Evolutionary conservation across 1,140 invertebrate genomes (phyloP).

Genomic region (Eueides isabella): DNA sequence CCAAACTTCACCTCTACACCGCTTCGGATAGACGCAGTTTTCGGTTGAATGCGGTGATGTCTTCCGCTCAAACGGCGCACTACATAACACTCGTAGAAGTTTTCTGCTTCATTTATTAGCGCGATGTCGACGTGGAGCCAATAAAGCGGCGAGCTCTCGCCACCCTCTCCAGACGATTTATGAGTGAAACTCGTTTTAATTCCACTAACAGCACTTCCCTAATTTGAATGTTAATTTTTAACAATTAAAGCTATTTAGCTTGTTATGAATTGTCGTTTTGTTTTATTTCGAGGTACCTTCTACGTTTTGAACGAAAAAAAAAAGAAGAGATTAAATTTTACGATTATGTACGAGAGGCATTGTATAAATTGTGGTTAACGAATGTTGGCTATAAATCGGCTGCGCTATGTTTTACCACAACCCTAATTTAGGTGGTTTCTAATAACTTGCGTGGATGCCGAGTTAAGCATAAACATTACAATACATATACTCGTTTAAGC

Average conservation of each 20-base stretch:
- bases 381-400: constrained; percentile 29
- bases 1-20: constrained; percentile 64
- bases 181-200: constrained; percentile 74
- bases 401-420: constrained; percentile 15
- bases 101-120: constrained; percentile 80
- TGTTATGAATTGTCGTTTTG: constrained; percentile 49
- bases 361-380: constrained; percentile 23
- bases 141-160: constrained; percentile 69
- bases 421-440: constrained; percentile 21
- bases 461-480: not conserved
- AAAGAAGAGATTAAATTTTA: constrained; percentile 27
- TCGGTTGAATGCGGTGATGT: constrained; percentile 52
- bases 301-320: constrained; percentile 14
- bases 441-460: constrained; percentile 14
- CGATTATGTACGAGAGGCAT: constrained; percentile 3
- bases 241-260: constrained; percentile 73
- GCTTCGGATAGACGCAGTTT: constrained; percentile 52
- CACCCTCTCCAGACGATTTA: constrained; percentile 78
- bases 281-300: not conserved
- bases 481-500: too few relatives aligned
- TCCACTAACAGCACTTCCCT: constrained; percentile 76
- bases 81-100: constrained; percentile 67
- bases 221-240: constrained; percentile 80
- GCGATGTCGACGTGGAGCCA: constrained; percentile 72
- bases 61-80: constrained; percentile 66